Evolutionary conservation across 2,113 vertebrate species (phyloP).

Genomic region (Lichenostomus cassidix): DNA sequence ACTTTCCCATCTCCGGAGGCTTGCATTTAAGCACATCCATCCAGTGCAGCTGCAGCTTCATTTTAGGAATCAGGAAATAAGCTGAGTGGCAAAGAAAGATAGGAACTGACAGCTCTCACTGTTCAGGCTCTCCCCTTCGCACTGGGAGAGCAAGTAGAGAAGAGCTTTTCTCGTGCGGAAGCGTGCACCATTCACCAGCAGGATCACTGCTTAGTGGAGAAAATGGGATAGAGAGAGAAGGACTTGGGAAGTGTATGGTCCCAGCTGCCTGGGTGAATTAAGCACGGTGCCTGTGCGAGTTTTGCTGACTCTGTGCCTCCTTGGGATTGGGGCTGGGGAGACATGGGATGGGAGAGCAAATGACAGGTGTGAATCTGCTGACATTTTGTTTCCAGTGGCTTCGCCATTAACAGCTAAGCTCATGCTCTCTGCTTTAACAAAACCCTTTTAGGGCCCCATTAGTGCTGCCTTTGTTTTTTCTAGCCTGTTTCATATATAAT

Average conservation of each 20-base stretch:
- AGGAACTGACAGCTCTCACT: conserved; percentile 53
- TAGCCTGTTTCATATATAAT: neutral
- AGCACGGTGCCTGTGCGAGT: neutral
- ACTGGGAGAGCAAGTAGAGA: conserved; percentile 30
- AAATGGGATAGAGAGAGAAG: neutral
- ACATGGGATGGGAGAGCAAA: neutral
- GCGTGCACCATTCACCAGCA: neutral
- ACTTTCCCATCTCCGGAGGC: conserved; percentile 57
- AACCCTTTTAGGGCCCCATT: conserved; percentile 18
- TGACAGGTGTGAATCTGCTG: conserved; percentile 50
- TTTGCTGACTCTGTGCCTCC: conserved; percentile 18
- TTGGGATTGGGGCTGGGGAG: fast-evolving
- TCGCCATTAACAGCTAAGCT: conserved; percentile 18
- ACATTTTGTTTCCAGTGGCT: conserved; percentile 29
- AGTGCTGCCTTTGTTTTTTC: conserved; percentile 42
- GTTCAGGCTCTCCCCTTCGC: conserved; percentile 24
- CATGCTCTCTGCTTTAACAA: neutral
- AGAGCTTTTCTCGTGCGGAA: conserved; percentile 52
- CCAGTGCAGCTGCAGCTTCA: conserved; percentile 63
- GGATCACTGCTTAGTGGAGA: neutral
- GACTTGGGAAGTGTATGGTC: neutral
- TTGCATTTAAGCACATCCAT: conserved; percentile 54
- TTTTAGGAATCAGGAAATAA: conserved; percentile 67
- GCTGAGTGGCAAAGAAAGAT: conserved; percentile 63
- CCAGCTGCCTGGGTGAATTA: conserved; percentile 20